A percentile compares a stretch with the other conserved stretches of the same genome.
phyloP scores from a whole-genome alignment of 2,797 vertebrate genomes.

The Pipistrellus pipistrellus region DNA sequence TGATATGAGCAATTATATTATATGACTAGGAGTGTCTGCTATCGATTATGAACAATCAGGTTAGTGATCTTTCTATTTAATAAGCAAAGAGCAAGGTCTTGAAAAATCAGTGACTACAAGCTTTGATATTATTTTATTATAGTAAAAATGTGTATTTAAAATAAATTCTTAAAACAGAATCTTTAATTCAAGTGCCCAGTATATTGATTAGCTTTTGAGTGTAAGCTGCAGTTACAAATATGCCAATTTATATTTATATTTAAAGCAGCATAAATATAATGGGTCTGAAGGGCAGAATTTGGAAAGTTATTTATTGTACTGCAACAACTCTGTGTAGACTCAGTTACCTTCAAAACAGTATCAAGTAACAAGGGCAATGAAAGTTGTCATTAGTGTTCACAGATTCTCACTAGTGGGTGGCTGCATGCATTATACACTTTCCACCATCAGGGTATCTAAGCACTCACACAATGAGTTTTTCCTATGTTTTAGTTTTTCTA shows the following conservation, averaged over 20 bases:
- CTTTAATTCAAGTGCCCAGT: background rate
- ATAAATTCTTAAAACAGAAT: background rate
- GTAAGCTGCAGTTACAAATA: background rate
- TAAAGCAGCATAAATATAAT: background rate
- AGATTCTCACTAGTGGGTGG: background rate
- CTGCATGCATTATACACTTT: rapidly evolving
- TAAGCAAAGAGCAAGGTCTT: background rate
- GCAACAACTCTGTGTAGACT: background rate
- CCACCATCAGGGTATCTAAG: background rate
- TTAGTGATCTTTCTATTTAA: background rate
- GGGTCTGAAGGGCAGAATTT: background rate
- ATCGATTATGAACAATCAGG: background rate
- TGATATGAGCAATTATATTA: background rate
- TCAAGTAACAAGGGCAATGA: background rate
- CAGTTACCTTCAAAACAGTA: background rate
- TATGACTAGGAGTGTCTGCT: background rate
- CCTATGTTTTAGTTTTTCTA: background rate
- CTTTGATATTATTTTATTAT: background rate
- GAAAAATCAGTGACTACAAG: background rate
- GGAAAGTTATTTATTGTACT: background rate
- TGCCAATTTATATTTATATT: background rate
- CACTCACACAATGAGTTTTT: background rate
- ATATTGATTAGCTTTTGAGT: background rate
- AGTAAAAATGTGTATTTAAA: background rate
- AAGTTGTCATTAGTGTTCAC: background rate